Evolutionary conservation across 2,113 vertebrate genomes (phyloP).

Genomic region (Himantopus leucocephalus): DNA sequence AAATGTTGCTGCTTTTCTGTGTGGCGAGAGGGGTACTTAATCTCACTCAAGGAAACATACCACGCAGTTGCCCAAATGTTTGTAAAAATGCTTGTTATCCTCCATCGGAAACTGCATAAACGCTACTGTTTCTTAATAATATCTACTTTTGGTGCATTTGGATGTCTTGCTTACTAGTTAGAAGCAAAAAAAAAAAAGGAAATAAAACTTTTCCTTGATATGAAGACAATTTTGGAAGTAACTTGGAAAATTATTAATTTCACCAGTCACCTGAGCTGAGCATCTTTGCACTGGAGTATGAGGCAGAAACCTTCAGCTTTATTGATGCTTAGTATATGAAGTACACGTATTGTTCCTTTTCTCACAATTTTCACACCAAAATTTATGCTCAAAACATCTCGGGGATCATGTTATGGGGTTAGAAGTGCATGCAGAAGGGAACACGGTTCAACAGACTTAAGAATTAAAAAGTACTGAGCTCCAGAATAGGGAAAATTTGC

Average conservation of each 20-base stretch:
- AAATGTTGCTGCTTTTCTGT: not conserved
- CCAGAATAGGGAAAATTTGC: not conserved
- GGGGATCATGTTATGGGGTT: accelerated
- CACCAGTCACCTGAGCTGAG: not conserved
- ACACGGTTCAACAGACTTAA: not conserved
- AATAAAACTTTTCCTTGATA: not conserved
- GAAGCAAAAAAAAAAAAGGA: not conserved
- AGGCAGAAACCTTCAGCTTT: not conserved
- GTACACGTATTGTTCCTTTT: not conserved
- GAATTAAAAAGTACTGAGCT: not conserved
- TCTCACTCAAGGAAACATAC: not conserved
- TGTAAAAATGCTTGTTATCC: not conserved
- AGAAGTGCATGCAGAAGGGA: not conserved
- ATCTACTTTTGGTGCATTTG: not conserved
- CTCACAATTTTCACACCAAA: not conserved
- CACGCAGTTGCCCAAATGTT: not conserved
- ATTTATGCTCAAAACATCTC: not conserved
- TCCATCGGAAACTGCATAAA: not conserved
- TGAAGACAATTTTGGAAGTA: not conserved
- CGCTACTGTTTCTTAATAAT: not conserved
- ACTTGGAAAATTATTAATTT: not conserved
- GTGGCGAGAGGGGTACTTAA: not conserved
- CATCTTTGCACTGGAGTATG: not conserved
- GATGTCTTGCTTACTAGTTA: not conserved
- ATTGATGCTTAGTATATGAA: not conserved